These are phyloP conservation scores for Aplocera efformata DNA, from an alignment of 2,888 invertebrate species.

Conservation along the genomic window DNA sequence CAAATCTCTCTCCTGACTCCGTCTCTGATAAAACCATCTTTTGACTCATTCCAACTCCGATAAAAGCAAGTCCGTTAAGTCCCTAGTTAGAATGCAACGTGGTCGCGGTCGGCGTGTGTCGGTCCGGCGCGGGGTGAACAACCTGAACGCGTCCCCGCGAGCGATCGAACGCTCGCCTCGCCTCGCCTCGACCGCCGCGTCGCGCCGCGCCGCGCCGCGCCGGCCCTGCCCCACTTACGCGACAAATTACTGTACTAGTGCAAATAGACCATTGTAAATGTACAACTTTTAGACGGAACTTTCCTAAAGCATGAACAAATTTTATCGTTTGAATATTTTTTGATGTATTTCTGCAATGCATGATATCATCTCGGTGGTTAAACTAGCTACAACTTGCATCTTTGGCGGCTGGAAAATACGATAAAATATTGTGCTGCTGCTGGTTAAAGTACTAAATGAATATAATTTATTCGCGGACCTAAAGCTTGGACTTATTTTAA, in stretches of 20 bases:
- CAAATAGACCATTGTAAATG: conserved; percentile 26
- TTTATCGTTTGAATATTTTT: conserved; percentile 1
- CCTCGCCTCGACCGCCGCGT: conserved; percentile 31
- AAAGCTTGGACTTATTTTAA: too few species aligned
- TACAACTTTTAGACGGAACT: neutral
- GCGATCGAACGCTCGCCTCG: conserved; percentile 58
- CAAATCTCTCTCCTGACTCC: too few species aligned
- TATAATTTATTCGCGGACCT: too few species aligned
- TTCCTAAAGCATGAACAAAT: too few species aligned
- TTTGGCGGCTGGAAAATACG: too few species aligned
- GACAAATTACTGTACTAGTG: conserved; percentile 43
- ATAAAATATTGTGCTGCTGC: too few species aligned
- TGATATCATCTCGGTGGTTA: too few species aligned
- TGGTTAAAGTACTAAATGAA: too few species aligned
- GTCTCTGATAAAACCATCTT: conserved; percentile 7
- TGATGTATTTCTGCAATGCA: too few species aligned
- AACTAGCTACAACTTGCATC: too few species aligned
- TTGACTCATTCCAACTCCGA: neutral
- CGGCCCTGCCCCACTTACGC: conserved; percentile 38
- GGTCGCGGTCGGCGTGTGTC: conserved; percentile 41
- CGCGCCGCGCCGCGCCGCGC: conserved; percentile 31
- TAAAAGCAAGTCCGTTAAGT: conserved; percentile 7
- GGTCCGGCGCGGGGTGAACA: conserved; percentile 61
- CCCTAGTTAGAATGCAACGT: conserved; percentile 44
- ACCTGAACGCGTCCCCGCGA: conserved; percentile 70